Conservation (phyloP, 1,140 invertebrate genomes). For the Oppia nitens region DNA sequence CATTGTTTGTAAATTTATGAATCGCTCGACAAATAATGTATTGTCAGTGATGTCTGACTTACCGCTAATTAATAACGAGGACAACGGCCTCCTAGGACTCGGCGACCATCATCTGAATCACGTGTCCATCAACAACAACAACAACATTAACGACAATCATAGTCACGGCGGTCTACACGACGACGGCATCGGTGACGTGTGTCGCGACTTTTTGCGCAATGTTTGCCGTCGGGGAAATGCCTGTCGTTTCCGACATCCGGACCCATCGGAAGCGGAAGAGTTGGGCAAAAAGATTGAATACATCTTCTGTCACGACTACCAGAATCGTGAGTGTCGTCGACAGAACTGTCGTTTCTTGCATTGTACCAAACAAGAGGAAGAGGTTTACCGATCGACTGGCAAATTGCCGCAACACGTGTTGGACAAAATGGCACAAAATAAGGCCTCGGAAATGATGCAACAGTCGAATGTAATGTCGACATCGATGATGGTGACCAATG, state of each 20-base stretch:
- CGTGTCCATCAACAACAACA: neutral
- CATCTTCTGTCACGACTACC: slow-evolving; percentile 67
- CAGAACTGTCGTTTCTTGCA: slow-evolving; percentile 55
- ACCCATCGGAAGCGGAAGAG: slow-evolving; percentile 31
- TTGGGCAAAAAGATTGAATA: slow-evolving; percentile 24
- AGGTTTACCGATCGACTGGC: slow-evolving; percentile 48
- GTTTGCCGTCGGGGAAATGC: slow-evolving; percentile 54
- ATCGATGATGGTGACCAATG: slow-evolving; percentile 26
- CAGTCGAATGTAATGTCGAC: neutral
- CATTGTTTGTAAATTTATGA: too few species aligned
- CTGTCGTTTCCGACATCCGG: slow-evolving; percentile 53
- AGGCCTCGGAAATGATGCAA: neutral
- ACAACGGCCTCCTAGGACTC: neutral
- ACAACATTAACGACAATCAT: slow-evolving; percentile 2
- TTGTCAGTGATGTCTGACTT: too few species aligned
- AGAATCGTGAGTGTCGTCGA: slow-evolving; percentile 49
- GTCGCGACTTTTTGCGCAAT: slow-evolving; percentile 41
- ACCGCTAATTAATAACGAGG: too few species aligned
- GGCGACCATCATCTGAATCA: neutral
- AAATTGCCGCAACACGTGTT: slow-evolving; percentile 43
- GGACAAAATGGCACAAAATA: slow-evolving; percentile 19
- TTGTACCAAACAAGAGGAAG: slow-evolving; percentile 54
- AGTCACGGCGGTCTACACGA: neutral
- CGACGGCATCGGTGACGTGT: slow-evolving; percentile 23
- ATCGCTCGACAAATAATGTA: too few species aligned